Percentiles rank a stretch among this genome's conserved stretches.
phyloP scores from a whole-genome alignment of 2,113 vertebrate genomes.

The Heterotis niloticus region DNA sequence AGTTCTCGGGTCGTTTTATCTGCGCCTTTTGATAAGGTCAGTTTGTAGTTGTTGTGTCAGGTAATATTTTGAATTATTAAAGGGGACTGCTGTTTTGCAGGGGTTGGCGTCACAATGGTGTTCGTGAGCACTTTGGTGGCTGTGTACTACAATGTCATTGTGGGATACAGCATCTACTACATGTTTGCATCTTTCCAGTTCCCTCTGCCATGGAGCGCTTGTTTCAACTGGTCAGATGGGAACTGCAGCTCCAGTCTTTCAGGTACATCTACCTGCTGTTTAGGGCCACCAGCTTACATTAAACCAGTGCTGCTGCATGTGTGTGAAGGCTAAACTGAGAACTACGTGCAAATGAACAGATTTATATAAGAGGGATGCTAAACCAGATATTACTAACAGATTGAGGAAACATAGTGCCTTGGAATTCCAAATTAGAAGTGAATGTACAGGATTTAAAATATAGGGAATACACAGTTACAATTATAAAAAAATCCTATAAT shows the following conservation, averaged over 20 bases:
- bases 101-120: constrained; percentile 85
- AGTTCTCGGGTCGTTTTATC: too few relatives aligned
- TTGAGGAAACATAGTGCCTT: too few relatives aligned
- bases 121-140: constrained; percentile 74
- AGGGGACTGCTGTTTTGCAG: constrained; percentile 52
- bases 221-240: constrained; percentile 62
- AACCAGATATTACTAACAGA: neutral
- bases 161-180: constrained; percentile 87
- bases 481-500: too few relatives aligned
- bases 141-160: constrained; percentile 89
- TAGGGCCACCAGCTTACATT: neutral
- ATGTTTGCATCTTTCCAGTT: constrained; percentile 87
- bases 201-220: constrained; percentile 78
- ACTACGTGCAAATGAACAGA: too few relatives aligned
- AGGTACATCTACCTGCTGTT: constrained; percentile 56
- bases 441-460: too few relatives aligned
- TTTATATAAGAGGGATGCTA: neutral
- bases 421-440: too few relatives aligned
- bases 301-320: too few relatives aligned
- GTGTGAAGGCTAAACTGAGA: too few relatives aligned
- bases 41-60: too few relatives aligned
- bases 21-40: too few relatives aligned
- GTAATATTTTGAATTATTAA: too few relatives aligned
- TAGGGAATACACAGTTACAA: too few relatives aligned
- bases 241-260: constrained; percentile 66